Base-by-base conservation (phyloP, 2,113 vertebrate genomes). In the Petrocephalus microphthalmus region DNA sequence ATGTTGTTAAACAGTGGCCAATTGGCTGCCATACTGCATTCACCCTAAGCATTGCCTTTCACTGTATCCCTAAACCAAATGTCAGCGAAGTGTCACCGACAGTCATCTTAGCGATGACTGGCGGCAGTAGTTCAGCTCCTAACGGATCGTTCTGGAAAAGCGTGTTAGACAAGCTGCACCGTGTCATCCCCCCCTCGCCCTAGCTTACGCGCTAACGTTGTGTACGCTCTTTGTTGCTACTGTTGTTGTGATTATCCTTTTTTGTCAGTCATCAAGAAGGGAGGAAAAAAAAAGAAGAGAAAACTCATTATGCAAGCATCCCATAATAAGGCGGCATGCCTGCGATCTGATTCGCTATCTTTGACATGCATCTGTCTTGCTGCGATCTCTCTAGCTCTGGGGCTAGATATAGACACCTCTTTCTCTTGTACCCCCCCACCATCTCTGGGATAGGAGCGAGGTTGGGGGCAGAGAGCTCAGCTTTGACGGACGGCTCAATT, bases 61-160 rank as follows among this genome's bases (percentile, higher is more conserved):
- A 42, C 71, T 78, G 29, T 29, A 19, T 78, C 71, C 1, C 17
- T 78, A 37, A 78, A 5, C 33, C 67, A 17, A 74, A 13, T 74
- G n/a, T 37, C 29, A 74, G 29, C 13, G 17, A 74, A 37, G 29
- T 74, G 67, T 74, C 29, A 37, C 29, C 4, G 17, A 2, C 71
- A 42, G 93, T 90, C 94, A 92, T 94, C 94, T 93, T 90, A 91
- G 92, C 93, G 93, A 95, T 94, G 94, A 95, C 95, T 95, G 94
- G 94, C 95, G 93, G 94, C 94, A 91, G 93, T 92, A 93, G 93
- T 94, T 94, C 94, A 93, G 93, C 94, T 95, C 95, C 95, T 96
- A 96, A 96, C 95, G 94, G 94, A 94, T 95, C 94, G 94, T 96
- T 96, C 95, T 94, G 94, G 71, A 95, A 95, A 96, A 96, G 95